These are phyloP conservation scores for Lepidurus couesii DNA, from an alignment of 1,140 invertebrate genomes.

Conservation along the genomic window DNA sequence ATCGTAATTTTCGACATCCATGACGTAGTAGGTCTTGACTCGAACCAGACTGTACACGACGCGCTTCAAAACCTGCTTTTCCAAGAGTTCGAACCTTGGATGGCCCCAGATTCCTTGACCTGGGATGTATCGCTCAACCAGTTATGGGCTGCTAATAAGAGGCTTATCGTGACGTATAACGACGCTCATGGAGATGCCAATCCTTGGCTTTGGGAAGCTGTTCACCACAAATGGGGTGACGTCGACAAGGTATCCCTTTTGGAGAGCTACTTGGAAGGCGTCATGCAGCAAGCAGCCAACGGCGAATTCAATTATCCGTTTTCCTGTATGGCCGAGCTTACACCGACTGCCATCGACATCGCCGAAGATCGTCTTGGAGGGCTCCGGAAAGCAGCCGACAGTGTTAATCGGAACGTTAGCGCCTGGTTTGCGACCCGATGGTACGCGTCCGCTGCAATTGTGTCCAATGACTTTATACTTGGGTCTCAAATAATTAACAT, in stretches of 20 bases:
- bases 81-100: slow-evolving; percentile 48
- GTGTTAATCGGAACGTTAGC: slow-evolving; percentile 53
- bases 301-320: slow-evolving; percentile 40
- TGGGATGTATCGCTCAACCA: slow-evolving; percentile 48
- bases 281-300: slow-evolving; percentile 39
- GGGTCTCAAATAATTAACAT: slow-evolving; percentile 54
- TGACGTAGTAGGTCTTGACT: slow-evolving; percentile 33
- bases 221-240: slow-evolving; percentile 57
- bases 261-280: slow-evolving; percentile 46
- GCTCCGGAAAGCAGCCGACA: slow-evolving; percentile 49
- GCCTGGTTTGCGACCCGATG: slow-evolving; percentile 52
- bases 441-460: slow-evolving; percentile 54
- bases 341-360: slow-evolving; percentile 51
- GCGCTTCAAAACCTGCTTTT: slow-evolving; percentile 49
- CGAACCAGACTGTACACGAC: slow-evolving; percentile 46
- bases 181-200: slow-evolving; percentile 42
- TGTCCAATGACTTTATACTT: slow-evolving; percentile 57
- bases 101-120: slow-evolving; percentile 46
- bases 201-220: slow-evolving; percentile 45
- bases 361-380: slow-evolving; percentile 49
- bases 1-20: slow-evolving; percentile 40
- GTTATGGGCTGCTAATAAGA: slow-evolving; percentile 50
- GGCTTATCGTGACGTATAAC: slow-evolving; percentile 56
- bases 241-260: slow-evolving; percentile 49
- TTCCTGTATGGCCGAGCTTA: slow-evolving; percentile 60